Evolutionary conservation across 2,797 vertebrate genomes (phyloP).

Genomic region (Chaunax sp.): DNA sequence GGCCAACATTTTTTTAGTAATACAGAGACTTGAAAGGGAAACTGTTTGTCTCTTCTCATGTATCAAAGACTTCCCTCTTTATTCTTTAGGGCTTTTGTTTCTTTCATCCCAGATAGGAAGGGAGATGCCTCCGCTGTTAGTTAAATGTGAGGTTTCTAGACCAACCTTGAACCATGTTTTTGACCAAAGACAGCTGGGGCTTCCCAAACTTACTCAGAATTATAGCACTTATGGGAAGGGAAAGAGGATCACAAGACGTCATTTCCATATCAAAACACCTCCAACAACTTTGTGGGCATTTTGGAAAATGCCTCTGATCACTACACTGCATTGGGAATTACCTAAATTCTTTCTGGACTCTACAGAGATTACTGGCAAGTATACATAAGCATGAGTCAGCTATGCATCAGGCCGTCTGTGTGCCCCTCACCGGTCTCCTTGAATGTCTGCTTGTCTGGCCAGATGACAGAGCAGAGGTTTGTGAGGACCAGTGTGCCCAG

Average conservation of each 20-base stretch:
- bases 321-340: conserved; percentile 18
- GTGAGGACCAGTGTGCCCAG: conserved; percentile 94
- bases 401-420: conserved; percentile 3
- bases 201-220: conserved; percentile 69
- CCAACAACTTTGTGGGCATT: conserved; percentile 23
- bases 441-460: conserved; percentile 93
- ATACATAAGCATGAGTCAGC: conserved; percentile 32
- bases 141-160: conserved; percentile 47
- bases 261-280: conserved; percentile 19
- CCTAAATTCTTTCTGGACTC: conserved; percentile 22
- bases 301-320: conserved; percentile 35
- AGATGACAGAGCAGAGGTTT: conserved; percentile 93
- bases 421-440: conserved; percentile 91
- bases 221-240: conserved; percentile 37
- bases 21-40: conserved; percentile 24
- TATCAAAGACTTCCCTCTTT: conserved; percentile 28
- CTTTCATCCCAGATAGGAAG: conserved; percentile 42
- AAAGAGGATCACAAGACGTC: conserved; percentile 47
- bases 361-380: conserved; percentile 27
- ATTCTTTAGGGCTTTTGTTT: conserved; percentile 43
- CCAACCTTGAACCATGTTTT: conserved; percentile 34
- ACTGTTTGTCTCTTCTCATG: conserved; percentile 30
- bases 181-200: conserved; percentile 49
- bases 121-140: conserved; percentile 45
- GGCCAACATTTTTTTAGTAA: conserved; percentile 24